phyloP scores from a whole-genome alignment of 2,888 invertebrate species.

The Deilephila elpenor region DNA sequence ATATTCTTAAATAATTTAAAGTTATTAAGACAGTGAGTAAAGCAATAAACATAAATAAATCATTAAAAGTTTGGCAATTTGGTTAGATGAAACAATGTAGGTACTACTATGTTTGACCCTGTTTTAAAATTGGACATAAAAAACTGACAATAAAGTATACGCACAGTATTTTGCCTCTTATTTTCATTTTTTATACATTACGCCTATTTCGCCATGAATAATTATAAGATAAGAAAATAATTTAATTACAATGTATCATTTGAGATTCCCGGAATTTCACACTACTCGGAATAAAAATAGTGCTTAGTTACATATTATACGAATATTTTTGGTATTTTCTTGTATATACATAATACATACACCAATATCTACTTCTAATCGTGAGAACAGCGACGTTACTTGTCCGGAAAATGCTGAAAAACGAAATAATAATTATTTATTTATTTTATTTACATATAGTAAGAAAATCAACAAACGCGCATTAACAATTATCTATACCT shows the following conservation, averaged over 20 bases:
- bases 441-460: no score
- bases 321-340: slow-evolving; percentile 12
- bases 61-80: slow-evolving; percentile 15
- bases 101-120: background rate
- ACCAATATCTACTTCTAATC: slow-evolving; percentile 4
- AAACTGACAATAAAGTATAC: slow-evolving; percentile 18
- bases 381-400: slow-evolving; percentile 1
- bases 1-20: background rate
- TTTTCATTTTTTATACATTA: background rate
- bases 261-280: background rate
- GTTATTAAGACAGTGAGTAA: background rate
- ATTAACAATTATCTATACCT: no score
- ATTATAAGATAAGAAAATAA: background rate
- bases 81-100: background rate
- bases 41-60: background rate
- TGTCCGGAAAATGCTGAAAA: background rate
- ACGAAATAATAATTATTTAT: no score
- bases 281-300: background rate
- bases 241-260: background rate
- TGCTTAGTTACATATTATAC: background rate
- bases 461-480: no score
- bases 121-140: slow-evolving; percentile 10
- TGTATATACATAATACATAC: slow-evolving; percentile 18
- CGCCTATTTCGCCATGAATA: background rate
- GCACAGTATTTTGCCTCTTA: background rate